phyloP scores from a whole-genome alignment of 2,888 invertebrate species.

The Synergus itoensis region DNA sequence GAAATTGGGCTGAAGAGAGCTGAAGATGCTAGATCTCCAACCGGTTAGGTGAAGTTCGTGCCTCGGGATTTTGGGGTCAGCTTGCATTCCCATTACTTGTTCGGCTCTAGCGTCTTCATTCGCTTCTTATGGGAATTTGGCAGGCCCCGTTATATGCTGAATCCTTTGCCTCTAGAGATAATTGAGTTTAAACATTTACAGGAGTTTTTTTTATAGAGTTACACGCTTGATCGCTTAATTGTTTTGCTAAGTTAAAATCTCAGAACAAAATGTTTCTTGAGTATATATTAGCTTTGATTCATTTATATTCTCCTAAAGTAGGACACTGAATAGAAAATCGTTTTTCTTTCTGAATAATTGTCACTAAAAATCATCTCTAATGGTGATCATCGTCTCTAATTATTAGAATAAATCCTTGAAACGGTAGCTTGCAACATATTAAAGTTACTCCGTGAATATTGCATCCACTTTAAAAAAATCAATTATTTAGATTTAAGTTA shows the following conservation, averaged over 20 bases:
- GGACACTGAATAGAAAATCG: neutral
- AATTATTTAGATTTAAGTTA: constrained; percentile 17
- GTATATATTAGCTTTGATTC: neutral
- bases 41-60: constrained; percentile 19
- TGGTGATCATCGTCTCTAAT: neutral
- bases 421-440: neutral
- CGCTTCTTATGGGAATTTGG: neutral
- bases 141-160: neutral
- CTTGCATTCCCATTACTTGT: constrained; percentile 6
- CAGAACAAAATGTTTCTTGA: neutral
- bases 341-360: neutral
- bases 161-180: neutral
- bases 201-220: too few relatives aligned
- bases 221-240: neutral
- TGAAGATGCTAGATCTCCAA: constrained; percentile 28
- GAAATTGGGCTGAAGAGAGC: constrained; percentile 12
- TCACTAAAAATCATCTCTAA: neutral
- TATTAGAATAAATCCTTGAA: neutral
- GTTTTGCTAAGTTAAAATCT: neutral
- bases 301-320: neutral
- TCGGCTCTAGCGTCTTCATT: constrained; percentile 8
- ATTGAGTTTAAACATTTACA: neutral
- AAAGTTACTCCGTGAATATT: neutral
- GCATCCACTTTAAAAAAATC: neutral
- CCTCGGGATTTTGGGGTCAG: constrained; percentile 24